Percentiles rank a stretch among this genome's conserved stretches.
phyloP scores from a whole-genome alignment of 2,888 invertebrate species.

The Ypsolopha sequella region DNA sequence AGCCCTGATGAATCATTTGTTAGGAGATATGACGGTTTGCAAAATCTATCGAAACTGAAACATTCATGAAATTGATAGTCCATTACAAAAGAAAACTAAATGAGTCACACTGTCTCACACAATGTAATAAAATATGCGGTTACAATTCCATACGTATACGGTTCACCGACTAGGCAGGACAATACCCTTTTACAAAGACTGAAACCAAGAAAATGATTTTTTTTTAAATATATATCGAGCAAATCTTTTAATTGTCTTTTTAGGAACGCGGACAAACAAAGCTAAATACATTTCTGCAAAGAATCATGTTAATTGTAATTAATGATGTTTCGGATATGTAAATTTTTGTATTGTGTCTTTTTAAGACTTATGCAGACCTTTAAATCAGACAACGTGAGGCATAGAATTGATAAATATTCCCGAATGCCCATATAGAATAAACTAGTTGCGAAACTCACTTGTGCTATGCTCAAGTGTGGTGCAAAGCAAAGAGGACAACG shows the following conservation, averaged over 20 bases:
- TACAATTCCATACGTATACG: neutral
- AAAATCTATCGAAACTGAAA: too few species aligned
- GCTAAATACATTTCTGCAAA: neutral
- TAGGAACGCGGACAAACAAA: neutral
- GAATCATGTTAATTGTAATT: neutral
- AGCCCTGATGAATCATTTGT: conserved; percentile 42
- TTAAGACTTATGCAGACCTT: neutral
- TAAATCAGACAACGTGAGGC: too few species aligned
- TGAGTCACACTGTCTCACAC: neutral
- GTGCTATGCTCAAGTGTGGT: neutral
- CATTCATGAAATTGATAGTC: too few species aligned
- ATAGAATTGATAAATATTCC: neutral
- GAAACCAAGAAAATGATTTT: neutral
- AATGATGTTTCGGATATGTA: neutral
- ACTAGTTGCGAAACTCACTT: neutral
- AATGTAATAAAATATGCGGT: neutral
- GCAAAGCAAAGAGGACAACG: conserved; percentile 39
- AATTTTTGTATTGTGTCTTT: neutral
- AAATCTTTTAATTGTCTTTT: neutral
- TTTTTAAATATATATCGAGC: neutral
- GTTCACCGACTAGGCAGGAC: conserved; percentile 1
- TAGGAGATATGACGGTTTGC: conserved; percentile 5
- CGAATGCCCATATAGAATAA: neutral
- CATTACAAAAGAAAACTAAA: too few species aligned
- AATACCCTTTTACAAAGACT: conserved; percentile 1